Conservation (phyloP, 2,113 vertebrate species). For the Pithys albifrons region DNA sequence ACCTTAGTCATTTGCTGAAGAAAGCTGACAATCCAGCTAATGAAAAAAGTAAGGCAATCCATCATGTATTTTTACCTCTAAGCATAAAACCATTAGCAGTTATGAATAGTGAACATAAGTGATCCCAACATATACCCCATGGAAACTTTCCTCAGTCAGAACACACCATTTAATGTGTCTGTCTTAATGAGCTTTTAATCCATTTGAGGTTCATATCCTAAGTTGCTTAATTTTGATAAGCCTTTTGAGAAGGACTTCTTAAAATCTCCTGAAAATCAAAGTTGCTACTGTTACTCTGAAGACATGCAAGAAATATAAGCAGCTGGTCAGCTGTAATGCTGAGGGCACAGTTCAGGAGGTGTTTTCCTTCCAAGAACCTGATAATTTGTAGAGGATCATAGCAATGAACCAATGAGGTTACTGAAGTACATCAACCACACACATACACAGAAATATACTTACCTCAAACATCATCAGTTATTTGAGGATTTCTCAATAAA, state of each 20-base stretch:
- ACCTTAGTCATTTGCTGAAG: neutral
- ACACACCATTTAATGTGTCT: no score
- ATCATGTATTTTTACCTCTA: neutral
- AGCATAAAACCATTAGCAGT: neutral
- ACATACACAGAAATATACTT: neutral
- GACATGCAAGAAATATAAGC: neutral
- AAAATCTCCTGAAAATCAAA: no score
- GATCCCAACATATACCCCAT: no score
- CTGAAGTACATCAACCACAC: neutral
- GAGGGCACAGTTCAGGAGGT: neutral
- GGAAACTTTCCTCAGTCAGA: no score
- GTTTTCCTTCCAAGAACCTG: neutral
- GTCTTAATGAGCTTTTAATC: no score
- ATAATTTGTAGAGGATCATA: neutral
- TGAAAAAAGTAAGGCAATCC: neutral
- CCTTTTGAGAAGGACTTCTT: no score
- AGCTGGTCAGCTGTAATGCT: neutral
- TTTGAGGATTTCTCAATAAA: neutral
- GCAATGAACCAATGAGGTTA: neutral
- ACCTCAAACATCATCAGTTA: neutral
- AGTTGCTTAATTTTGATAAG: no score
- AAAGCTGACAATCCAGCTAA: neutral
- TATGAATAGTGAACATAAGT: neutral
- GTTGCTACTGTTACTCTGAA: neutral
- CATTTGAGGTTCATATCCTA: no score